Evolutionary conservation across 2,113 vertebrate genomes (phyloP).

Genomic region (Pedetes capensis): DNA sequence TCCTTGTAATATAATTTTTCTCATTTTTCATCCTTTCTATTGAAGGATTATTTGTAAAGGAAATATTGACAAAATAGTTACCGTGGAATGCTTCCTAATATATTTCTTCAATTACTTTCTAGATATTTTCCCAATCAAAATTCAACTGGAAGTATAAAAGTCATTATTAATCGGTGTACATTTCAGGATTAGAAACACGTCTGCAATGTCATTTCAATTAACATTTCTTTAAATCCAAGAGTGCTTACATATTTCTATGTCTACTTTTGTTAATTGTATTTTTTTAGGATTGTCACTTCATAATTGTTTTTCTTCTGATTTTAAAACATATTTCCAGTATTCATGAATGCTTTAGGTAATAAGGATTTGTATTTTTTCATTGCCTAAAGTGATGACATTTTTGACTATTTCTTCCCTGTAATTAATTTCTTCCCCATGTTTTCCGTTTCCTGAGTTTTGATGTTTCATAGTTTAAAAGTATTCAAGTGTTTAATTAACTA

Average conservation of each 20-base stretch:
- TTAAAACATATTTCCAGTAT: background rate
- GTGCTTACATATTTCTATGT: background rate
- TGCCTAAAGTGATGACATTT: background rate
- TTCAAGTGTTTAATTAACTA: background rate
- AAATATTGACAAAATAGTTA: background rate
- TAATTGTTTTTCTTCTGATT: background rate
- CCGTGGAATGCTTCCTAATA: background rate
- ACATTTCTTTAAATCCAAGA: background rate
- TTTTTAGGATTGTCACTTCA: background rate
- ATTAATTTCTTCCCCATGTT: background rate
- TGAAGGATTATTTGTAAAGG: background rate
- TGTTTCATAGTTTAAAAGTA: background rate
- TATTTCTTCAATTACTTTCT: background rate
- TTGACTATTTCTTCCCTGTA: background rate
- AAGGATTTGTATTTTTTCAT: background rate
- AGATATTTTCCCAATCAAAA: background rate
- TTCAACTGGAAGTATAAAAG: background rate
- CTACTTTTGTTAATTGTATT: background rate
- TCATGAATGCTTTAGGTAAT: background rate
- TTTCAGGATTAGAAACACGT: background rate
- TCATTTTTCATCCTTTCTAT: background rate
- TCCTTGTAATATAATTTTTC: background rate
- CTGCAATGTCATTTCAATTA: background rate
- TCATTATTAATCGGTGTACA: background rate
- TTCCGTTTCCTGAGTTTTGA: background rate